phyloP scores from a whole-genome alignment of 2,797 vertebrate genomes.

The Lycodopsis pacificus region DNA sequence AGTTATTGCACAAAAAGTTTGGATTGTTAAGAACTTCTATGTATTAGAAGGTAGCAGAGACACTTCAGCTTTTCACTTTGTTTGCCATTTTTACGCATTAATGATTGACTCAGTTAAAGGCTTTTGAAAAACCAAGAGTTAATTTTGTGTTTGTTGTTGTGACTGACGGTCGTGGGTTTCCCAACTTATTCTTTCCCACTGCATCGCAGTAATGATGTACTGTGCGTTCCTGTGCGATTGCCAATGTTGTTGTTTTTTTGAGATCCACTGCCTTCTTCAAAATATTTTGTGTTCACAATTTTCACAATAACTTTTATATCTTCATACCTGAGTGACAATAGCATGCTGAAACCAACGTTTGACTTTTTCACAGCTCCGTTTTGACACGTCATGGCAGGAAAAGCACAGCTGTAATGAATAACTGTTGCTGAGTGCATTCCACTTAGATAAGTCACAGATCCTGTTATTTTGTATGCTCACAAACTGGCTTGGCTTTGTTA shows the following conservation, averaged over 20 bases:
- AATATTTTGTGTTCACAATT: constrained; percentile 25
- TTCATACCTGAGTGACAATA: neutral
- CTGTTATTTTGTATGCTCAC: constrained; percentile 1
- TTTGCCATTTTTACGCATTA: neutral
- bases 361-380: neutral
- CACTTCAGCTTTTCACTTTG: constrained; percentile 6
- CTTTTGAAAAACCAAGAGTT: constrained; percentile 15
- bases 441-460: constrained; percentile 14
- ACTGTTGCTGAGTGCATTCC: neutral
- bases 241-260: constrained; percentile 6
- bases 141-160: constrained; percentile 15
- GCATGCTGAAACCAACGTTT: neutral
- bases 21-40: neutral
- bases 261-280: constrained; percentile 15
- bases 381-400: neutral
- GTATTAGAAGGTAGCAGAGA: neutral
- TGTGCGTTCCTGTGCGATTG: constrained; percentile 6
- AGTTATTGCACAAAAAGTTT: constrained; percentile 3
- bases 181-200: neutral
- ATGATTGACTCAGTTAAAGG: neutral
- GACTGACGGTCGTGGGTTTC: neutral
- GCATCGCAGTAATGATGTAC: neutral
- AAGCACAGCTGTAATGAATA: constrained; percentile 7
- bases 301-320: constrained; percentile 8
- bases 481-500: neutral